Base-by-base conservation (phyloP, 1,140 invertebrate genomes). In the Drosophila subobscura region DNA sequence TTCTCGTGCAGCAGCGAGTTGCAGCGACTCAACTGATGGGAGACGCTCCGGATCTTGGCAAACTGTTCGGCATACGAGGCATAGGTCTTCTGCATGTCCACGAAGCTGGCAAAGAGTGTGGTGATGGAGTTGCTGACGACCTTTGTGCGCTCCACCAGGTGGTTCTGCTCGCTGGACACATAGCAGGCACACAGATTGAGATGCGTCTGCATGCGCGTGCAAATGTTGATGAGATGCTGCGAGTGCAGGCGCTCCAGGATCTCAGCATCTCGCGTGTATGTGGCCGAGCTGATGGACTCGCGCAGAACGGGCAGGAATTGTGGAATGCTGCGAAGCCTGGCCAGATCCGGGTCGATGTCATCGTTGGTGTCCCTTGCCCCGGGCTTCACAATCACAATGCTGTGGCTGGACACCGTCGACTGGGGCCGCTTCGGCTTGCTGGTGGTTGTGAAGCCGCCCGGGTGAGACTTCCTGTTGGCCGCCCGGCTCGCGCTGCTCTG, bases 241-340 rank as follows among this genome's bases (percentile, higher is more conserved):
- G 94, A 93, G 78, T 96, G 94, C 4, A 97, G 92, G 90, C 97
- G 94, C 92, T 98, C 97, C 5, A 98, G 92, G 5, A 98, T 94
- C 91, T 98, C 97, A 0, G 96, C 95, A 92, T 98, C 97, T 49
- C 96, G 93, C 1, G 96, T 95, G 27, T 96, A 96, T 0, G 97
- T 96, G 12, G 85, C 78, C 46, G 97, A 92, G 66, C 97, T 97
- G 2, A 98, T 91, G 0, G 97, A 97, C 6, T 96, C 97, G 44
- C 97, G 91, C 94, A 99, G 97, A 22, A 99, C 97, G 1, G 98
- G 98, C 51, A 98, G 92, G 91, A 99, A 98, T 91, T 97, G 96
- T 7, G 97, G 97, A 74, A 98, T 97, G 74, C 93, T 95, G 92
- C 95, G 94, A 23, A 98, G 91, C 74, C 95, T 94, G 12, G 95